Base-by-base conservation (phyloP, 92 coral and sea anemone genomes). In the Phymanthus crucifer region DNA sequence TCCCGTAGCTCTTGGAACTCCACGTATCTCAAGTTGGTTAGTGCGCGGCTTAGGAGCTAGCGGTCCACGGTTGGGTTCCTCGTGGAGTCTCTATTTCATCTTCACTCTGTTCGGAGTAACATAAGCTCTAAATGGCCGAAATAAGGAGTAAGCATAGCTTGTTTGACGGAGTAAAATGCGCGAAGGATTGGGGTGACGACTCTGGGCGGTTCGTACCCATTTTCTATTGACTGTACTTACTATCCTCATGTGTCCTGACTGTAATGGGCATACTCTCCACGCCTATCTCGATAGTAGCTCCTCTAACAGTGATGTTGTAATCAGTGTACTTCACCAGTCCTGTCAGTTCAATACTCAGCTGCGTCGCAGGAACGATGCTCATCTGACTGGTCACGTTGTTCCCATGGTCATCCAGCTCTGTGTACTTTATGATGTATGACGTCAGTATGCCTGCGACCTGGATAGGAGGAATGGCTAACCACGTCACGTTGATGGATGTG, bases 361-460 rank as follows among this genome's bases (percentile, higher is more conserved):
- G 75, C 7, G 90, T 76, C 5, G 47, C 14, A 0, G 87, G 74
- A 34, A 81, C 47, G 21, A 76, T 83, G 33, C 66, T 0, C 47
- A 19, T 3, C 17, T 54, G 71, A 21, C 26, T 78, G 26, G 57
- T 73, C 21, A 87, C 81, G 13, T 58, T 32, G 33, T 78, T 76
- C 17, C 74, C 78, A 1, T 31, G 26, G 27, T 81, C 68, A 21
- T 79, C 77, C 45, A 83, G 65, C 32, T 81, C 85, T 21, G 33
- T 70, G 78, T 87, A 91, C 24, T 66, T 56, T 2, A 91, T 77
- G 17, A 79, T 70, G 75, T 93, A 93, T 74, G 83, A 86, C 32
- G 81, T 85, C 56, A 93, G 65, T 74, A 93, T 74, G 50, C 98
- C 98, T 17, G 92, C 91, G 4, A 85, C 90, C 68, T 45, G 79